Evolutionary conservation across 2,888 invertebrate species (phyloP).

Genomic region (Phaonia tiefii): DNA sequence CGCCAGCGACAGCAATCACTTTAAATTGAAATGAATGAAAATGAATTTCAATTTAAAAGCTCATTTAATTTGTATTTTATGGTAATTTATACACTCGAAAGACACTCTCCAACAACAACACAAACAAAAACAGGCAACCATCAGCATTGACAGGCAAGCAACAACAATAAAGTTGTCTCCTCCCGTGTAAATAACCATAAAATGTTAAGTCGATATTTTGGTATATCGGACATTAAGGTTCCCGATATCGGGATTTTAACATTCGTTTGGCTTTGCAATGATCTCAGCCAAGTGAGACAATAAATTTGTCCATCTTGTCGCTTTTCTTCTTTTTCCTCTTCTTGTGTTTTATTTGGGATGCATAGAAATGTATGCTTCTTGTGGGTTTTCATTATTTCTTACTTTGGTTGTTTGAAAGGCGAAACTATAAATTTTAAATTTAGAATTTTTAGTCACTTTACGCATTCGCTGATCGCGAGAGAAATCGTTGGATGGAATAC

Average conservation of each 20-base stretch:
- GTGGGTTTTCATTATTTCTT: no score
- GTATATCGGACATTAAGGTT: background rate
- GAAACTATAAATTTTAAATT: conserved; percentile 34
- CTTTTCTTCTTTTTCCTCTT: background rate
- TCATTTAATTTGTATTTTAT: conserved; percentile 64
- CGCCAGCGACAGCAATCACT: conserved; percentile 17
- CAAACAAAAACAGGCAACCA: conserved; percentile 8
- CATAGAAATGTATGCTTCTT: no score
- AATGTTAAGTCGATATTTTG: background rate
- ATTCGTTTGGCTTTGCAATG: background rate
- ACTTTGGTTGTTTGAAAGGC: background rate
- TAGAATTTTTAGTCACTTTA: conserved; percentile 9
- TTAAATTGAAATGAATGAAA: conserved; percentile 43
- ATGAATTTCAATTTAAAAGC: conserved; percentile 59
- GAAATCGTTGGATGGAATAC: no score
- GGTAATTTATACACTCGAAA: conserved; percentile 56
- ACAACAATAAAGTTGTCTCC: conserved; percentile 1
- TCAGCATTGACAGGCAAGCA: background rate
- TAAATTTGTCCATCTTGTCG: conserved; percentile 21
- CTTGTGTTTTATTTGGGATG: background rate
- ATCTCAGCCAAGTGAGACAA: conserved; percentile 16
- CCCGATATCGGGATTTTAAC: background rate
- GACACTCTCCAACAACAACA: conserved; percentile 26
- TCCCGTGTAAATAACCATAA: no score
- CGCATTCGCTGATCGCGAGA: background rate